Evolutionary conservation across 1,140 invertebrate species (phyloP).

Genomic region (Drosophila ogumai): DNA sequence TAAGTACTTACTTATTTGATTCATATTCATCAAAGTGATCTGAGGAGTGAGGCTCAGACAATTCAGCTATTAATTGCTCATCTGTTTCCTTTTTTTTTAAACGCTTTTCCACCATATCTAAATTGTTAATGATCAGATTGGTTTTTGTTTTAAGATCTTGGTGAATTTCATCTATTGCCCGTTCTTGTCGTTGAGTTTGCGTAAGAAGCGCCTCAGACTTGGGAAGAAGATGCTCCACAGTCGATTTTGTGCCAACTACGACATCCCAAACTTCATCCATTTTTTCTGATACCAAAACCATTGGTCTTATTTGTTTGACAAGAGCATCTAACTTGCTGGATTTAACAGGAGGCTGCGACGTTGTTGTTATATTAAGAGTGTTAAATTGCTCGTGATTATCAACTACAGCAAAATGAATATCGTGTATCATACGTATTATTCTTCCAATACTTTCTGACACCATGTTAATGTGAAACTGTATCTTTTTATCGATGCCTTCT

Average conservation of each 20-base stretch:
- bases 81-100: constrained; percentile 93
- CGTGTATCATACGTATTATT: constrained; percentile 90
- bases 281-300: constrained; percentile 93
- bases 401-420: constrained; percentile 92
- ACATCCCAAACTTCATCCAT: constrained; percentile 96
- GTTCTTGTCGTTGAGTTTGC: constrained; percentile 93
- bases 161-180: constrained; percentile 94
- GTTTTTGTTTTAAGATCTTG: constrained; percentile 92
- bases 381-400: constrained; percentile 86
- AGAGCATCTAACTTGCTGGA: constrained; percentile 91
- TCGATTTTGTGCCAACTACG: constrained; percentile 93
- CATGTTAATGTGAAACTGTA: constrained; percentile 93
- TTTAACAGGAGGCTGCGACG: constrained; percentile 86
- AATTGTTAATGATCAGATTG: constrained; percentile 94
- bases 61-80: constrained; percentile 87
- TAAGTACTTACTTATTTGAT: constrained; percentile 86
- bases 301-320: constrained; percentile 91
- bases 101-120: constrained; percentile 93
- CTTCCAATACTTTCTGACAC: constrained; percentile 92
- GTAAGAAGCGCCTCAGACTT: constrained; percentile 94
- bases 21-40: constrained; percentile 92
- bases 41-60: constrained; percentile 89
- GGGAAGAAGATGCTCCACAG: constrained; percentile 92
- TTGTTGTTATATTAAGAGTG: constrained; percentile 85
- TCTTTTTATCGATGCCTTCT: constrained; percentile 91